A percentile compares a stretch with the other conserved stretches of the same genome.
phyloP scores from a whole-genome alignment of 2,113 vertebrate genomes.

The Cebus imitator region DNA sequence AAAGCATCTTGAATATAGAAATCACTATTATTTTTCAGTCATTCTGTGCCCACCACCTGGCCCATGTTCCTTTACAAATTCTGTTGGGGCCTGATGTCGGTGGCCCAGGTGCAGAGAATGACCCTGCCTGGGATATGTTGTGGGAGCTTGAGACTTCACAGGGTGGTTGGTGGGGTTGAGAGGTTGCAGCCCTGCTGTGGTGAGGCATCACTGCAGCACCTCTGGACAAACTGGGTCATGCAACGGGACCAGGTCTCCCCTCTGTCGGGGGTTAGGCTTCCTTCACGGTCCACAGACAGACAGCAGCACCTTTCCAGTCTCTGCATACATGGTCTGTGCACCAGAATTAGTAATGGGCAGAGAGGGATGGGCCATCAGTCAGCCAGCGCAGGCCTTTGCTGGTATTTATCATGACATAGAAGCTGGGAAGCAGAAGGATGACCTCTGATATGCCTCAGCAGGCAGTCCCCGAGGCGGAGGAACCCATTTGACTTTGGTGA shows the following conservation, averaged over 20 bases:
- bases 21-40: background rate
- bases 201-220: background rate
- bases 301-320: background rate
- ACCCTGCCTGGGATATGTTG: too few species aligned
- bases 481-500: background rate
- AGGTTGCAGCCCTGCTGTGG: background rate
- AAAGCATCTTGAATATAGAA: background rate
- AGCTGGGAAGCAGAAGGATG: background rate
- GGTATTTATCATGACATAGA: background rate
- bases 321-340: too few species aligned
- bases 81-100: background rate
- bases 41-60: background rate
- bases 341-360: background rate
- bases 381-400: background rate
- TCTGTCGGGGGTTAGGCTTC: background rate
- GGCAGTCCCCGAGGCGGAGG: background rate
- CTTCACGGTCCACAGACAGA: background rate
- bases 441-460: background rate
- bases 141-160: background rate
- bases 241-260: background rate
- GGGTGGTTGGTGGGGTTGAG: too few species aligned
- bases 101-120: background rate
- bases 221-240: background rate
- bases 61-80: background rate
- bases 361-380: background rate